Evolutionary conservation across 2,113 vertebrate genomes (phyloP).

Genomic region (Gasterosteus aculeatus): DNA sequence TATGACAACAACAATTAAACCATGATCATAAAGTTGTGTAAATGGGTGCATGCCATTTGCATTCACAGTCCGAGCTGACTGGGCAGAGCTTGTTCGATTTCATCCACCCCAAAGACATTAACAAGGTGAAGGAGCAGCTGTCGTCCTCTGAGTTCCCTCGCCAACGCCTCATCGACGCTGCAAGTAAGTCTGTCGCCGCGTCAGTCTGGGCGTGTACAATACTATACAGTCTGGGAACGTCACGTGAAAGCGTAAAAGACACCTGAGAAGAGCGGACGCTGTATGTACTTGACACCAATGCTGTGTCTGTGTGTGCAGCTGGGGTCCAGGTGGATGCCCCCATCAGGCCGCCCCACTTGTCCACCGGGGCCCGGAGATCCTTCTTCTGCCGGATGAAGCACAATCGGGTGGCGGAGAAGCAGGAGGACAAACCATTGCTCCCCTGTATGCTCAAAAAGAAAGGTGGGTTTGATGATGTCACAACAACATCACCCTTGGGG

Average conservation of each 20-base stretch:
- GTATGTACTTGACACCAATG: too few species aligned
- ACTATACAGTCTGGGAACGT: neutral
- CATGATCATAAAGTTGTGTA: neutral
- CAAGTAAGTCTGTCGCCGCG: slow-evolving; percentile 77
- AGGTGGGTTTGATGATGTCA: slow-evolving; percentile 71
- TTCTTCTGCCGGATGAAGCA: slow-evolving; percentile 90
- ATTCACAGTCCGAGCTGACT: slow-evolving; percentile 82
- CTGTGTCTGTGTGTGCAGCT: slow-evolving; percentile 55
- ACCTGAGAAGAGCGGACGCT: neutral
- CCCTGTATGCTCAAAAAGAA: slow-evolving; percentile 82
- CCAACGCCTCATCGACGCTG: slow-evolving; percentile 84
- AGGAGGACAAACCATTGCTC: slow-evolving; percentile 76
- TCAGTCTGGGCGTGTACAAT: neutral
- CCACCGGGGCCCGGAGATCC: slow-evolving; percentile 84
- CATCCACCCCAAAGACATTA: slow-evolving; percentile 90
- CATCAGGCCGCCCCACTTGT: slow-evolving; percentile 66
- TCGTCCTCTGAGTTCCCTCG: slow-evolving; percentile 81
- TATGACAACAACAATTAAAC: neutral
- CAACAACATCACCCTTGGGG: neutral
- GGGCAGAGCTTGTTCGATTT: slow-evolving; percentile 89
- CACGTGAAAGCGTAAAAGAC: neutral
- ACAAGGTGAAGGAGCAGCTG: slow-evolving; percentile 90
- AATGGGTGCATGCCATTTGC: neutral
- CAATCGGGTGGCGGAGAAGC: slow-evolving; percentile 74
- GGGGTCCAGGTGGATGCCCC: slow-evolving; percentile 82